Conservation (phyloP, 2,888 invertebrate genomes). For the Acrobasis suavella region DNA sequence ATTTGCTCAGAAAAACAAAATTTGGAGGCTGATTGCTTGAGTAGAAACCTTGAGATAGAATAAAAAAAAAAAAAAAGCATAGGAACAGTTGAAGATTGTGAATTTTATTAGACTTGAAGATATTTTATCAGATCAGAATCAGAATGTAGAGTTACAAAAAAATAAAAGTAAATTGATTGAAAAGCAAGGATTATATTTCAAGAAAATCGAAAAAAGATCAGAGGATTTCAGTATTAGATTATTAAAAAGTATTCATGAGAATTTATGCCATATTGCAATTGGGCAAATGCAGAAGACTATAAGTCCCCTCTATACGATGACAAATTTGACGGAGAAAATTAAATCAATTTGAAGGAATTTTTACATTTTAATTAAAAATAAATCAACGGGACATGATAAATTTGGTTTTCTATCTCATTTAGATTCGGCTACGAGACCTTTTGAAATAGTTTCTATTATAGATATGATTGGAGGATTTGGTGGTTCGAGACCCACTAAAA, state of each 20-base stretch:
- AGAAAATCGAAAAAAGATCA: conserved; percentile 6
- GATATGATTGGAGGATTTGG: conserved; percentile 37
- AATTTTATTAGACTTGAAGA: conserved; percentile 36
- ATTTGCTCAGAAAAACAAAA: conserved; percentile 31
- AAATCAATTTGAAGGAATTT: too few species aligned
- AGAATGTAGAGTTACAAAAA: conserved; percentile 29
- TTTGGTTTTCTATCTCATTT: too few species aligned
- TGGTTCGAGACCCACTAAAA: conserved; percentile 35
- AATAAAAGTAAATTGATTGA: conserved; percentile 18
- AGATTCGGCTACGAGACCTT: conserved; percentile 26
- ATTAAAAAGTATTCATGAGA: neutral
- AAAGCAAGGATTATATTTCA: conserved; percentile 28
- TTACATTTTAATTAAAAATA: too few species aligned
- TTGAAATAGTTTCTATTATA: conserved; percentile 34
- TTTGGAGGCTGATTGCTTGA: neutral
- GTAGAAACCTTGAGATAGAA: too few species aligned
- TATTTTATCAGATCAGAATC: conserved; percentile 31
- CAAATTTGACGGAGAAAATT: too few species aligned
- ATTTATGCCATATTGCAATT: conserved; percentile 7
- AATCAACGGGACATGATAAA: too few species aligned
- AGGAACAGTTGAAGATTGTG: conserved; percentile 35
- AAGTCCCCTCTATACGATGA: neutral
- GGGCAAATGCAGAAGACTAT: conserved; percentile 26
- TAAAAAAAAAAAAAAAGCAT: conserved; percentile 31
- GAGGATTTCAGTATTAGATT: conserved; percentile 26